Percentiles rank a stretch among this genome's conserved stretches.
Evolutionary conservation across 2,113 vertebrate genomes (phyloP).

Genomic region (Prolemur simus): DNA sequence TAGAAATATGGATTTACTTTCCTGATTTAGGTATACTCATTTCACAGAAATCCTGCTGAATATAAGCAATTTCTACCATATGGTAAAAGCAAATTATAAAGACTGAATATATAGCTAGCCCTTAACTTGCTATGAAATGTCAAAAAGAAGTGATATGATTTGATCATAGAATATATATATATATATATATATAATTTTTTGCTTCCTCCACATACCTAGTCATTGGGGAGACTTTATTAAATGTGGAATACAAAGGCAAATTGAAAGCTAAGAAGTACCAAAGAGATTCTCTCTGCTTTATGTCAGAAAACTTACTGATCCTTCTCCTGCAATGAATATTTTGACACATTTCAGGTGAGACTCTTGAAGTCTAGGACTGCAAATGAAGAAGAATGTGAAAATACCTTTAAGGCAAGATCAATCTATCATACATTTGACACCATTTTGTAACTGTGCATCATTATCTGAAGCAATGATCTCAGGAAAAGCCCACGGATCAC

Average conservation of each 20-base stretch:
- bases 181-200: neutral
- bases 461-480: constrained; percentile 55
- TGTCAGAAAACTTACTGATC: neutral
- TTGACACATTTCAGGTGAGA: neutral
- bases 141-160: constrained; percentile 1
- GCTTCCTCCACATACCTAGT: neutral
- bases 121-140: neutral
- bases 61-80: neutral
- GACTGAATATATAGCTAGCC: neutral
- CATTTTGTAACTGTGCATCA: neutral
- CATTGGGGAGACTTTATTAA: neutral
- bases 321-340: neutral
- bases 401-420: neutral
- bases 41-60: neutral
- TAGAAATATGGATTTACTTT: constrained; percentile 15
- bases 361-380: neutral
- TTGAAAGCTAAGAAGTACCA: neutral
- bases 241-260: neutral
- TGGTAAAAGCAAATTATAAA: neutral
- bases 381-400: neutral
- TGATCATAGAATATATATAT: neutral
- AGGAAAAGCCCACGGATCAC: neutral
- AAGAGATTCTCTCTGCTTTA: neutral
- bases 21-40: neutral
- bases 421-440: neutral